These are phyloP conservation scores for Scartelaos histophorus DNA, from an alignment of 2,113 vertebrate genomes.

Conservation along the genomic window DNA sequence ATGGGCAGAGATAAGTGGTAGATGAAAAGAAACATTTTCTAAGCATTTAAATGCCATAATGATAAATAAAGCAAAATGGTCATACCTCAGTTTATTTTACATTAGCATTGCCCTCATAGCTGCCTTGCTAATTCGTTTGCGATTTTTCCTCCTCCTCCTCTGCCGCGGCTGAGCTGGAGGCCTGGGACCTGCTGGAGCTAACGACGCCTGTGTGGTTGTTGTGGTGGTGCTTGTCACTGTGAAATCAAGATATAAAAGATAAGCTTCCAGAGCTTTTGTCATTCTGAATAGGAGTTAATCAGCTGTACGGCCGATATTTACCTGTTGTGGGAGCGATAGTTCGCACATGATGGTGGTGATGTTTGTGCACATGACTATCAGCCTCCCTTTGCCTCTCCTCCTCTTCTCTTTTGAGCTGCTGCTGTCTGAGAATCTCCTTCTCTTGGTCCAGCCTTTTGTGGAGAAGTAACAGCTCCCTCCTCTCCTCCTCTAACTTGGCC, in stretches of 20 bases:
- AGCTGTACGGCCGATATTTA: constrained; percentile 12
- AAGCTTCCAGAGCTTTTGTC: not conserved
- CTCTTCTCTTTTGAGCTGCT: constrained; percentile 61
- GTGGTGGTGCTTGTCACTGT: constrained; percentile 51
- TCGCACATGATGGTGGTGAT: constrained; percentile 59
- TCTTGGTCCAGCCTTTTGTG: constrained; percentile 74
- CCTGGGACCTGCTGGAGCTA: constrained; percentile 31
- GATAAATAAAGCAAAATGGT: not conserved
- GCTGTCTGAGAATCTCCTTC: constrained; percentile 66
- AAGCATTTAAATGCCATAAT: too few relatives aligned
- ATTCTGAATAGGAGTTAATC: not conserved
- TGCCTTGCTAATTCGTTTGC: constrained; percentile 79
- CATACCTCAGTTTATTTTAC: constrained; percentile 66
- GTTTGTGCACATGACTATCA: constrained; percentile 36
- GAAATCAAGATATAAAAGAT: not conserved
- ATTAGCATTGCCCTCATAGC: constrained; percentile 81
- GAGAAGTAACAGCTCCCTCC: constrained; percentile 65
- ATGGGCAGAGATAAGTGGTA: too few relatives aligned
- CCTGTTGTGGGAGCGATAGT: constrained; percentile 69
- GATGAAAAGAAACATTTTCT: too few relatives aligned
- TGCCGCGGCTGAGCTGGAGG: constrained; percentile 46
- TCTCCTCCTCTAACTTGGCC: constrained; percentile 64
- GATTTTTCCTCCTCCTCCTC: constrained; percentile 72
- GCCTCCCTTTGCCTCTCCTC: constrained; percentile 45
- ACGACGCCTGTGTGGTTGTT: constrained; percentile 35